Conservation (phyloP, 2,797 vertebrate genomes). For the Fratercula arctica region DNA sequence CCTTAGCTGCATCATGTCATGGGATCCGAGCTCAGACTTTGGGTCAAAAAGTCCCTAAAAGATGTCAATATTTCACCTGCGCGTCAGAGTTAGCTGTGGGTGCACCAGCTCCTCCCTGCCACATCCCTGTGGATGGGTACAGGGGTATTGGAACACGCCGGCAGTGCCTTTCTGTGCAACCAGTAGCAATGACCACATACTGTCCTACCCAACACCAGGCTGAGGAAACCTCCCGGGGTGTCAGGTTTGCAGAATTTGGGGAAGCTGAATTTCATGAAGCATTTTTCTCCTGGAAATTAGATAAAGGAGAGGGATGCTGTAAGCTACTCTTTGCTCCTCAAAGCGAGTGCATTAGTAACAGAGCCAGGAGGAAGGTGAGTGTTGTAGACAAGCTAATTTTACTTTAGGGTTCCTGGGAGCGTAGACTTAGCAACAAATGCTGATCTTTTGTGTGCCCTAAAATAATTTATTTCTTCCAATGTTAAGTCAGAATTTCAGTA, state of each 20-base stretch:
- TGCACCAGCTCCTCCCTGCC: not conserved
- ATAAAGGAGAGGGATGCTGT: not conserved
- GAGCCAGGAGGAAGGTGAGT: not conserved
- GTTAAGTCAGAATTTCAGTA: constrained; percentile 74
- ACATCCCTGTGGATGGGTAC: not conserved
- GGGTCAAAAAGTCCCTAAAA: not conserved
- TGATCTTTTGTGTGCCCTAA: constrained; percentile 75
- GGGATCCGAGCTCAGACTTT: not conserved
- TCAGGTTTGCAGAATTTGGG: not conserved
- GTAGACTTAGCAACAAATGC: constrained; percentile 84
- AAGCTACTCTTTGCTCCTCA: not conserved
- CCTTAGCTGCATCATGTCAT: not conserved
- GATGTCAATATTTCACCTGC: not conserved
- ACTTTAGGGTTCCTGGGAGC: not conserved
- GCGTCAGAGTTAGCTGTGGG: not conserved
- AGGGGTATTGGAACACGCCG: not conserved
- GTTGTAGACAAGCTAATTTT: not conserved
- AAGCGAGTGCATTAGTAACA: not conserved
- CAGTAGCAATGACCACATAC: not conserved
- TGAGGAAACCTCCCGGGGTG: not conserved
- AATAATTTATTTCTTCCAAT: constrained; percentile 85
- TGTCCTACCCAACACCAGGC: not conserved
- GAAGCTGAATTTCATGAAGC: not conserved
- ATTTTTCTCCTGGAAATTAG: not conserved
- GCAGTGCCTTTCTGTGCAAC: fast-evolving